phyloP scores from a whole-genome alignment of 1,140 invertebrate species.

The Trachymyrmex cornetzi region DNA sequence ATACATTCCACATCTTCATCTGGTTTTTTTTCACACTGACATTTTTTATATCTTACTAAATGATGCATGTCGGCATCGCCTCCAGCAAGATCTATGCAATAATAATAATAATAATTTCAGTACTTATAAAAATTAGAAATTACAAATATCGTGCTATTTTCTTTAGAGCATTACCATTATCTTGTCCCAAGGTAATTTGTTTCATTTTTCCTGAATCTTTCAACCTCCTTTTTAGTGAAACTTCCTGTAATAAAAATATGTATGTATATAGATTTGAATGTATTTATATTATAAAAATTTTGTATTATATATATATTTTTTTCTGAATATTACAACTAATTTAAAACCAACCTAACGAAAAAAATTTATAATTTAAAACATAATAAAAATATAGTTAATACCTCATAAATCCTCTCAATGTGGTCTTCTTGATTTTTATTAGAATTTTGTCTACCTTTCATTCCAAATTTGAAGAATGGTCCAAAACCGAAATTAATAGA shows the following conservation, averaged over 20 bases:
- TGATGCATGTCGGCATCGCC: constrained; percentile 8
- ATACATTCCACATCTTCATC: background rate
- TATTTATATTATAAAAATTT: background rate
- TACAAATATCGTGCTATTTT: background rate
- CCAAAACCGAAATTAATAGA: constrained; percentile 71
- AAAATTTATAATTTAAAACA: too few relatives aligned
- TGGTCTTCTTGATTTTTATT: constrained; percentile 38
- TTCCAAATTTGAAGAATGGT: constrained; percentile 66
- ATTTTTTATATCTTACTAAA: background rate
- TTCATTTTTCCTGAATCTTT: constrained; percentile 10
- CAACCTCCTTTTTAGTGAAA: background rate
- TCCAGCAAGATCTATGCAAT: constrained; percentile 23
- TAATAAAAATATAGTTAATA: constrained; percentile 23
- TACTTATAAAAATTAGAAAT: background rate
- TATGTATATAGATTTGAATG: background rate
- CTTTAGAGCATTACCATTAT: constrained; percentile 18
- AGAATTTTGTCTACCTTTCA: constrained; percentile 40
- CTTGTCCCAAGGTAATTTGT: background rate
- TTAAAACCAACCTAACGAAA: background rate
- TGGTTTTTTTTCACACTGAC: constrained; percentile 30
- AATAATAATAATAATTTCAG: constrained; percentile 15
- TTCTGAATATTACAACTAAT: background rate
- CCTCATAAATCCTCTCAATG: constrained; percentile 46
- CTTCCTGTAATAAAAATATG: constrained; percentile 19
- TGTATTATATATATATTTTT: background rate